Conservation (phyloP, 2,797 vertebrate species). For the Anguilla anguilla region DNA sequence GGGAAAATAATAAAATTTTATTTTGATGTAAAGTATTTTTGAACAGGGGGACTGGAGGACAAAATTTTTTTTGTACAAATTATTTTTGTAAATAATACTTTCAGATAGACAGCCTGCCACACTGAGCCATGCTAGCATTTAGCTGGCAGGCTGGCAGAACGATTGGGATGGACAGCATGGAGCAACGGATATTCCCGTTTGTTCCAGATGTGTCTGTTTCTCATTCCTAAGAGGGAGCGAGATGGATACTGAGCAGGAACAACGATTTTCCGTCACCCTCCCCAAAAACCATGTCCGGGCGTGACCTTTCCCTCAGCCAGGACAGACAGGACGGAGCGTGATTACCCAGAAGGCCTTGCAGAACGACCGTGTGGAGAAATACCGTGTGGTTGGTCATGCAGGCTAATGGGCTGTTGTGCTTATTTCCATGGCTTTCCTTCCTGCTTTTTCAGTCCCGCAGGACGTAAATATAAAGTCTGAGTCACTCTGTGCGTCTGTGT, state of each 20-base stretch:
- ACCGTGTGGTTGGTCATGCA: background rate
- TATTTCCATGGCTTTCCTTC: background rate
- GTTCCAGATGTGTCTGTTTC: background rate
- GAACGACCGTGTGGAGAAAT: background rate
- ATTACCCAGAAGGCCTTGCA: slow-evolving; percentile 4
- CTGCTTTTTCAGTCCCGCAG: background rate
- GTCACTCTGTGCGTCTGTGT: background rate
- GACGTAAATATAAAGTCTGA: background rate
- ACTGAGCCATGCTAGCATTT: background rate
- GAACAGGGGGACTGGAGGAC: too few species aligned
- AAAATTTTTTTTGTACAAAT: too few species aligned
- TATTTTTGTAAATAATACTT: too few species aligned
- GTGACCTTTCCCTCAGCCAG: background rate
- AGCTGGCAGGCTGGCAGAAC: background rate
- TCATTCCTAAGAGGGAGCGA: background rate
- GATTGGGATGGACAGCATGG: background rate
- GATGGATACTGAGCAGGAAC: background rate
- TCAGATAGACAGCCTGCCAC: too few species aligned
- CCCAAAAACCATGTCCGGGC: background rate
- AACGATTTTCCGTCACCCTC: background rate
- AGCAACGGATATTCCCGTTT: background rate
- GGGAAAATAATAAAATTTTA: too few species aligned
- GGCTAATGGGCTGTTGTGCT: background rate
- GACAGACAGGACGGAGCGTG: background rate
- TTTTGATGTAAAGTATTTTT: too few species aligned